A percentile compares a stretch with the other conserved stretches of the same genome.
phyloP scores from a whole-genome alignment of 92 coral and sea anemone species.

The Epizoanthus scotinus region DNA sequence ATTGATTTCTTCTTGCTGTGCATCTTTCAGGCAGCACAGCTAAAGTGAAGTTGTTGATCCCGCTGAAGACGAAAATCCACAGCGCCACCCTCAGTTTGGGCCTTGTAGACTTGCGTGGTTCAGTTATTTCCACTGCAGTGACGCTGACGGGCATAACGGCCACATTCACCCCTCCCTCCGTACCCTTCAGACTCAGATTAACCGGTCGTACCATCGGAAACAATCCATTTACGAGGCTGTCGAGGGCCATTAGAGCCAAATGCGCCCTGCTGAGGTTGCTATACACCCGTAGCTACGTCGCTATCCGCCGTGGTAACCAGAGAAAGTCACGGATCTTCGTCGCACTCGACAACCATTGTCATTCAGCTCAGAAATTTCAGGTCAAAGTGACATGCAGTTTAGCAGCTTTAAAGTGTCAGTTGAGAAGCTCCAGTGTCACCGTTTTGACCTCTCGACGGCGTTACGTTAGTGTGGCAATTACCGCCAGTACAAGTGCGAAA shows the following conservation, averaged over 20 bases:
- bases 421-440: too few relatives aligned
- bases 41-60: constrained; percentile 52
- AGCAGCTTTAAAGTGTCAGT: too few relatives aligned
- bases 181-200: constrained; percentile 56
- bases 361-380: too few relatives aligned
- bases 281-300: constrained; percentile 21
- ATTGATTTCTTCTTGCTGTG: too few relatives aligned
- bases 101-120: constrained; percentile 23
- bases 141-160: constrained; percentile 49
- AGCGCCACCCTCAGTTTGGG: constrained; percentile 39
- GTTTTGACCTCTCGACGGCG: neutral
- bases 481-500: neutral
- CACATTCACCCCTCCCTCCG: constrained; percentile 46
- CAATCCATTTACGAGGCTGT: constrained; percentile 52
- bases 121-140: constrained; percentile 24
- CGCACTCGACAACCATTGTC: constrained; percentile 26
- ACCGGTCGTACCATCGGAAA: constrained; percentile 45
- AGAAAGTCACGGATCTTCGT: neutral
- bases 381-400: too few relatives aligned
- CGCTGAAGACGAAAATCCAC: constrained; percentile 43
- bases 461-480: neutral
- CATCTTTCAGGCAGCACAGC: constrained; percentile 45
- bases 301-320: constrained; percentile 26
- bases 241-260: constrained; percentile 52
- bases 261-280: constrained; percentile 43